Base-by-base conservation (phyloP, 2,797 vertebrate species). In the Gymnodraco acuticeps region DNA sequence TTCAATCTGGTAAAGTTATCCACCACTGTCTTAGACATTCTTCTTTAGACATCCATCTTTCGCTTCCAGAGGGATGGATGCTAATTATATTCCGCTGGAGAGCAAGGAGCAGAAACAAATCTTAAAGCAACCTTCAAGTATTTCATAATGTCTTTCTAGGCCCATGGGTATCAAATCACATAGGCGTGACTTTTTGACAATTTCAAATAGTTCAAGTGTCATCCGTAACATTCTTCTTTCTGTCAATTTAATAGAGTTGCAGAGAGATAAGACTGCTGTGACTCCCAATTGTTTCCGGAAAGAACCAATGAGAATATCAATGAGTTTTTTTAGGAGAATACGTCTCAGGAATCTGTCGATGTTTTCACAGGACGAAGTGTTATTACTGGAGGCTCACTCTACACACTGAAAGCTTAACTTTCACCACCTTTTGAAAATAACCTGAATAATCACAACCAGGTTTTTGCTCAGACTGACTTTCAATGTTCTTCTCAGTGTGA, bases 71-170 rank as follows among this genome's bases (percentile, higher is more conserved):
- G 87, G 84, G 82, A 75, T 59, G 82, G 70, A 66, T 78, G 31
- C 73, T 82, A 88, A 90, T 91, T 83, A 83, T 78, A 65, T 85
- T 87, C 83, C 62, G 60, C 63, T 45, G 58, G 33, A 80, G 77
- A 84, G 77, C 59, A 48, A 58, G 33, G 69, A 78, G 69, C 60
- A 78, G 20, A 75, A 81, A 83, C 66, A 80, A 74, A 82, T 86
- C 79, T 70, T 38, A 75, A 12, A 62, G 50, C 56, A 67, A 70
- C 52, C 33, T 75, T 62, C 31, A 82, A 82, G 53, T 77, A 56
- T 87, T 87, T 78, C 82, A 85, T 82, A 76, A 78, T 54, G 64
- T 83, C 60, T 76, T 64, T 60, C 12, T 9, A 77, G 68, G 45
- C 66, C 75, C 11, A 3, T 13, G 75, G 82, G 77, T 70, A 20